phyloP scores from a whole-genome alignment of 2,113 vertebrate genomes.

The Poecile atricapillus region DNA sequence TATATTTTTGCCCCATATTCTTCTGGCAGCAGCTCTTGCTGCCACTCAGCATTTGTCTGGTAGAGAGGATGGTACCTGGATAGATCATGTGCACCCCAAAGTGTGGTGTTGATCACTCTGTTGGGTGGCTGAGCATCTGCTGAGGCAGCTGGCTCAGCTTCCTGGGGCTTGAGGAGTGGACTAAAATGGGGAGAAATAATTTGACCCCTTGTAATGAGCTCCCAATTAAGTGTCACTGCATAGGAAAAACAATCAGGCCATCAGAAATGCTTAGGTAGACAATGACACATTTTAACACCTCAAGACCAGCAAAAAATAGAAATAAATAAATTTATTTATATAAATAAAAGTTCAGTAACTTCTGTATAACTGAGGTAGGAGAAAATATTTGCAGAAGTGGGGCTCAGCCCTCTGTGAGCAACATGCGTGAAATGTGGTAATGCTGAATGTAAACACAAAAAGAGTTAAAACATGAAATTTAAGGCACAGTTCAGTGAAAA shows the following conservation, averaged over 20 bases:
- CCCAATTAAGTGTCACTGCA: background rate
- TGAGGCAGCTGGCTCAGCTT: background rate
- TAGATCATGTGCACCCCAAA: background rate
- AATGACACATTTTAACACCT: background rate
- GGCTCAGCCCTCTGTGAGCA: background rate
- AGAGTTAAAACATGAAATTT: constrained; percentile 6
- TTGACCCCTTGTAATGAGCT: background rate
- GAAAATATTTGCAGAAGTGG: background rate
- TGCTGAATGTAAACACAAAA: background rate
- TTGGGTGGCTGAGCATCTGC: background rate
- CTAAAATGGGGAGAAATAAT: background rate
- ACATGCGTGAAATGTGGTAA: background rate
- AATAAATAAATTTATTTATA: background rate
- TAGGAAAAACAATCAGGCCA: background rate
- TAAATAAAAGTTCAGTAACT: background rate
- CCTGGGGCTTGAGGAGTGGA: background rate
- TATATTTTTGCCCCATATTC: background rate
- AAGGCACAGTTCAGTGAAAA: constrained; percentile 1
- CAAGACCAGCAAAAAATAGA: background rate
- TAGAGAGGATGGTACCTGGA: background rate
- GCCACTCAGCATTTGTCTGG: rapidly evolving
- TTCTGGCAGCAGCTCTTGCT: background rate
- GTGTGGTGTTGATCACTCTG: background rate
- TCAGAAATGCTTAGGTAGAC: background rate
- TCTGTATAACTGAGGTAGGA: background rate